Evolutionary conservation across 2,797 vertebrate species (phyloP), one percentile per base, ranked within the genome.

Genomic region (Enteromius viviparus): DNA sequence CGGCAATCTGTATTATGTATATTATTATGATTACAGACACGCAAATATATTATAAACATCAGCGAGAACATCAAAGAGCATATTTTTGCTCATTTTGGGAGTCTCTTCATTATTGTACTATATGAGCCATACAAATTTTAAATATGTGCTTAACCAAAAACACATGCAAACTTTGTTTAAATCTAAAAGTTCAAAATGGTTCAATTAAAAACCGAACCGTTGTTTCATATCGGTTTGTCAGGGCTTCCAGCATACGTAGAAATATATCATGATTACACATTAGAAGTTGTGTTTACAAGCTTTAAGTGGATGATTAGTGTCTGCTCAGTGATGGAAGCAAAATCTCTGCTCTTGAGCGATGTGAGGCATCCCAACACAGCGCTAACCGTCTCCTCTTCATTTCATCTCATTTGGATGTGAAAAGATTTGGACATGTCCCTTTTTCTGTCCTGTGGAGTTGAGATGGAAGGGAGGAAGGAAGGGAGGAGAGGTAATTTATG

Each of bases 331-430:
- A 79, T 26, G 6, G 78, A 55, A 70, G 80, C 29, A 55, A 64
- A 40, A 64, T 49, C 26, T 72, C 40, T 29, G 11, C 53, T 81
- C 42, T 70, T 78, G 70, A 72, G 60, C 47, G 78, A 62, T 45
- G 51, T 37, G 80, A 62, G 71, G 66, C 53, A 78, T 53, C 87
- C 79, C 76, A 76, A 42, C 80, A 74, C 68, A 68, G 45, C 42
- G 58, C 37, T 86, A 78, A 85, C 82, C 60, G 78, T 86, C 71
- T 69, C 81, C 60, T 86, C 78, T 80, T 87, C 81, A 77, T 86
- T 84, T 85, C 72, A 62, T 76, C 76, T 51, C 69, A 81, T 88
- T 85, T 83, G 66, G 78, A 78, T 78, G 68, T 53, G 72, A 74
- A 68, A 83, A 85, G 84, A 81, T 84, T 75, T 71, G 70, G 51